phyloP scores from a whole-genome alignment of 2,797 vertebrate species.

The Chrosomus eos region DNA sequence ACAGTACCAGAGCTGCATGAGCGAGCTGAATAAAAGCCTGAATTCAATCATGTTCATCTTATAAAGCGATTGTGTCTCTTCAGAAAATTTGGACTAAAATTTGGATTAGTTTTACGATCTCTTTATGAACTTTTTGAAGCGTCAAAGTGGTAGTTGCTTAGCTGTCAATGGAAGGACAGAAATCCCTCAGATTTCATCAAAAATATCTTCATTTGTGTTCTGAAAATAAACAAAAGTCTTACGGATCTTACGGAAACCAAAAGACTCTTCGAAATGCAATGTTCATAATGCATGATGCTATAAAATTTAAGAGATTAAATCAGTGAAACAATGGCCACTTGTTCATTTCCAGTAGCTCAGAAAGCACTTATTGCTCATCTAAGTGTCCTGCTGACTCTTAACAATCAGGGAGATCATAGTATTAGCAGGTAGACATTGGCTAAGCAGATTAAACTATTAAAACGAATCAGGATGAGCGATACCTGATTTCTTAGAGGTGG shows the following conservation, averaged over 20 bases:
- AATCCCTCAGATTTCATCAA: too few relatives aligned
- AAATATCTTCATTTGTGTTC: too few relatives aligned
- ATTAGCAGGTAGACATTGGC: not conserved
- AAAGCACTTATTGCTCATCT: not conserved
- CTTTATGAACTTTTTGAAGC: too few relatives aligned
- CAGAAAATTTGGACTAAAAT: too few relatives aligned
- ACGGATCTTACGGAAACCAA: too few relatives aligned
- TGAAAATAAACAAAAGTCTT: too few relatives aligned
- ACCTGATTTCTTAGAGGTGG: slow-evolving; percentile 98
- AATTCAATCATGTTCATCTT: too few relatives aligned
- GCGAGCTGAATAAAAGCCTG: too few relatives aligned
- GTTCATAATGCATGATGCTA: not conserved
- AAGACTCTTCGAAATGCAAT: not conserved
- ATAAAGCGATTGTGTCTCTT: too few relatives aligned
- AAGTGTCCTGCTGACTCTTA: not conserved
- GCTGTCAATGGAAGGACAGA: too few relatives aligned
- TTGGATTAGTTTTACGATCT: too few relatives aligned
- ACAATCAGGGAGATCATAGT: not conserved
- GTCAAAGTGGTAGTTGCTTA: too few relatives aligned
- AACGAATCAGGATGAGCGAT: slow-evolving; percentile 14
- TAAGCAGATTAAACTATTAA: slow-evolving; percentile 27
- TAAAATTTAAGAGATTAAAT: not conserved
- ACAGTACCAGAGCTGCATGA: not conserved
- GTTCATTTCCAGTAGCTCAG: not conserved
- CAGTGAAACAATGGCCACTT: not conserved